phyloP scores from a whole-genome alignment of 2,797 vertebrate genomes.

The Mionectes olivaceus region DNA sequence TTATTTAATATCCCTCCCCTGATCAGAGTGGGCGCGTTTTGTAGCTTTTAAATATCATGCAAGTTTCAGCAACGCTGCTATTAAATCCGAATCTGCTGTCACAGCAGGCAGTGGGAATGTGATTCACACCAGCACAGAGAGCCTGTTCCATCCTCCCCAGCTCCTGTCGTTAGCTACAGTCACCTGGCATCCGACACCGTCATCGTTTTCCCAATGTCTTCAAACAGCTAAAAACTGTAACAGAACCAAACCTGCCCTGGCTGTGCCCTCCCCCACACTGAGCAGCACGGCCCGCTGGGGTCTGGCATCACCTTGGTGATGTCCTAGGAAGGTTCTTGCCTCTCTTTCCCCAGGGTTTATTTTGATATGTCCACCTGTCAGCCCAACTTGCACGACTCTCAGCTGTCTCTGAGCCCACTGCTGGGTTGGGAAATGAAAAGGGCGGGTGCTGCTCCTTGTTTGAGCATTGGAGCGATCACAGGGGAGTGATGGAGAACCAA shows the following conservation, averaged over 20 bases:
- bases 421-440: background rate
- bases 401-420: background rate
- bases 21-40: conserved; percentile 37
- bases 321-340: background rate
- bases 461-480: accelerated
- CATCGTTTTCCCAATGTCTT: background rate
- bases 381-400: background rate
- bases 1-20: conserved; percentile 32
- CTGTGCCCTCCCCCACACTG: accelerated
- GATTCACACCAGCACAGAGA: background rate
- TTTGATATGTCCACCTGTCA: accelerated
- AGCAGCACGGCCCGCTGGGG: accelerated
- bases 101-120: background rate
- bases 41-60: conserved; percentile 60
- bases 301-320: background rate
- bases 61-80: conserved; percentile 13
- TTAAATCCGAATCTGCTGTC: conserved; percentile 5
- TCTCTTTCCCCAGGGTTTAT: background rate
- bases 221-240: background rate
- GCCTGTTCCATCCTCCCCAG: background rate
- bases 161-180: background rate
- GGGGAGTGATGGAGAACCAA: background rate
- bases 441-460: background rate
- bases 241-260: background rate
- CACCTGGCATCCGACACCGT: background rate